These are phyloP conservation scores for Zootoca vivipara DNA, from an alignment of 2,113 vertebrate genomes.

Conservation along the genomic window DNA sequence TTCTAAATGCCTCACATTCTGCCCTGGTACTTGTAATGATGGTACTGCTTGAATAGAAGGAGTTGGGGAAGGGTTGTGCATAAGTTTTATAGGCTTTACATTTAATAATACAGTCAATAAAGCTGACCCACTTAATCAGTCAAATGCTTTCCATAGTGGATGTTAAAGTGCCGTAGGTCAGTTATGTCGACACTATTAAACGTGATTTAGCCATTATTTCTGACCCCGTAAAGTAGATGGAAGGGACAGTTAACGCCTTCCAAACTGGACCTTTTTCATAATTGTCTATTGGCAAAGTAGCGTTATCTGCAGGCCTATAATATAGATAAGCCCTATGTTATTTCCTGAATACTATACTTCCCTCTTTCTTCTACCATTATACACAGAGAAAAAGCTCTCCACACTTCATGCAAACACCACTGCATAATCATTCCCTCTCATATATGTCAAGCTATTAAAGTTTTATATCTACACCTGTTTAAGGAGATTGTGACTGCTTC, in stretches of 20 bases:
- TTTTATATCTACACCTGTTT: background rate
- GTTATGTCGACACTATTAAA: slow-evolving; percentile 26
- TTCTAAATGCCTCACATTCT: slow-evolving; percentile 64
- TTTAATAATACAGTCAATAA: slow-evolving; percentile 63
- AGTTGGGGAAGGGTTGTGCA: slow-evolving; percentile 33
- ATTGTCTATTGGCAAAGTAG: background rate
- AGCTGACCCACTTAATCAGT: slow-evolving; percentile 59
- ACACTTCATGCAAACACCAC: background rate
- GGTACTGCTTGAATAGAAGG: slow-evolving; percentile 57
- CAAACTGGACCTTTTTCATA: slow-evolving; percentile 11
- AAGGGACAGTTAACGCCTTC: background rate
- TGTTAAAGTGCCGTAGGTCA: slow-evolving; percentile 33
- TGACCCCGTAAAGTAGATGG: slow-evolving; percentile 18
- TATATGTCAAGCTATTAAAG: background rate
- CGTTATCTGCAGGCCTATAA: background rate
- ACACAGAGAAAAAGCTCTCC: background rate
- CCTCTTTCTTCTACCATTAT: background rate
- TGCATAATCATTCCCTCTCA: background rate
- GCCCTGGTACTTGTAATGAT: slow-evolving; percentile 47
- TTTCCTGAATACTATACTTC: background rate
- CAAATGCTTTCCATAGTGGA: slow-evolving; percentile 57
- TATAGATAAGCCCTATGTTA: background rate
- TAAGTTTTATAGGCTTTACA: slow-evolving; percentile 66
- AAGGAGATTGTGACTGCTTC: background rate
- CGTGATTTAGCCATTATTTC: slow-evolving; percentile 41